phyloP scores from a whole-genome alignment of 1,140 invertebrate species.

The Drosophila ogumai region DNA sequence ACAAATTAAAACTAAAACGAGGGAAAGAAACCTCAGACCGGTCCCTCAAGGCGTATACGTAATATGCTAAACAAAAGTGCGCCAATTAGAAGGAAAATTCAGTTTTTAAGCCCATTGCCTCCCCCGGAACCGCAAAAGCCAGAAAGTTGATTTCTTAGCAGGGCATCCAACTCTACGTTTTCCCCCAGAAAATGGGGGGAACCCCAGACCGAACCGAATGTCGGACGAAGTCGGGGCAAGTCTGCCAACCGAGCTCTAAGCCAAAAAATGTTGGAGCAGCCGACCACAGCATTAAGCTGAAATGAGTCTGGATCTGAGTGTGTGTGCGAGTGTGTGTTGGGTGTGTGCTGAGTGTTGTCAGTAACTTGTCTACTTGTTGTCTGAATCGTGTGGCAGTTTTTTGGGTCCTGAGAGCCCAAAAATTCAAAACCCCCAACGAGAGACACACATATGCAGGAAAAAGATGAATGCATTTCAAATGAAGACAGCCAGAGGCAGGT shows the following conservation, averaged over 20 bases:
- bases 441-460: slow-evolving; percentile 41
- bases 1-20: slow-evolving; percentile 19
- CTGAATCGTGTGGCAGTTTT: slow-evolving; percentile 63
- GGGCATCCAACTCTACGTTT: background rate
- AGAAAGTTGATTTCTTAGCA: slow-evolving; percentile 80
- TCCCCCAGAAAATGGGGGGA: slow-evolving; percentile 11
- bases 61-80: slow-evolving; percentile 80
- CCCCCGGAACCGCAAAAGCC: slow-evolving; percentile 68
- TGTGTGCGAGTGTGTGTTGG: background rate
- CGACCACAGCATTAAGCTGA: slow-evolving; percentile 72
- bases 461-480: slow-evolving; percentile 78
- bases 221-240: slow-evolving; percentile 49
- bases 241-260: slow-evolving; percentile 36
- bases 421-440: slow-evolving; percentile 39
- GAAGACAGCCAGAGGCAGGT: slow-evolving; percentile 39
- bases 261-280: slow-evolving; percentile 55
- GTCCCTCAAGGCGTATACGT: slow-evolving; percentile 49
- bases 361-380: slow-evolving; percentile 77
- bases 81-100: slow-evolving; percentile 78
- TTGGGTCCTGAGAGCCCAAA: slow-evolving; percentile 22
- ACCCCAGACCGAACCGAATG: slow-evolving; percentile 58
- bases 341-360: slow-evolving; percentile 50
- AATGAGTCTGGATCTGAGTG: slow-evolving; percentile 29
- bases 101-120: slow-evolving; percentile 66
- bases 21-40: slow-evolving; percentile 7